A percentile compares a stretch with the other conserved stretches of the same genome.
phyloP scores from a whole-genome alignment of 2,797 vertebrate genomes.

The Mormyrops attenuatus region DNA sequence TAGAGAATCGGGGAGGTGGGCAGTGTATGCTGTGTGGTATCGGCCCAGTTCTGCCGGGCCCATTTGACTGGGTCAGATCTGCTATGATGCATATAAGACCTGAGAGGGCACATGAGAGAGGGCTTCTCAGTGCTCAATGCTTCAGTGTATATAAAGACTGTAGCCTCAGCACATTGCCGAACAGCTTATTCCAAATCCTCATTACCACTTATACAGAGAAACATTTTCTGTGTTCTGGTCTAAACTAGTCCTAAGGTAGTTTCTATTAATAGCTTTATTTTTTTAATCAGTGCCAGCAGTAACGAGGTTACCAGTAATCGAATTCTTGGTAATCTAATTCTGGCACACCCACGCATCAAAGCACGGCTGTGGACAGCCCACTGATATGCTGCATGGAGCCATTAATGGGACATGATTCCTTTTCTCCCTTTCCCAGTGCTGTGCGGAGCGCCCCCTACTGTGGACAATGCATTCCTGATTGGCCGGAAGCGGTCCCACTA shows the following conservation, averaged over 20 bases:
- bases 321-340: background rate
- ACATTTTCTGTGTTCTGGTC: background rate
- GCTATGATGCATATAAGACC: background rate
- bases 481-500: slow-evolving; percentile 81
- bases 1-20: background rate
- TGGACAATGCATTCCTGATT: slow-evolving; percentile 75
- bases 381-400: background rate
- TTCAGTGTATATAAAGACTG: background rate
- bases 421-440: slow-evolving; percentile 63
- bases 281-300: background rate
- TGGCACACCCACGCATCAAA: background rate
- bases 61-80: background rate
- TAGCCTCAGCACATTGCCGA: background rate
- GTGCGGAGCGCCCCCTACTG: slow-evolving; percentile 80
- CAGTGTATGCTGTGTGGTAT: background rate
- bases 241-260: background rate
- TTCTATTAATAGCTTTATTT: background rate
- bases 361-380: background rate
- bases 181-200: background rate
- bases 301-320: background rate
- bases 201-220: background rate
- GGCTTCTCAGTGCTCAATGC: background rate
- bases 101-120: background rate
- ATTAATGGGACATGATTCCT: background rate
- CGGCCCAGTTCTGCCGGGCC: background rate